A percentile compares a stretch with the other conserved stretches of the same genome.
These are phyloP conservation scores for Noctua janthina DNA, from an alignment of 2,888 invertebrate genomes.

Conservation along the genomic window DNA sequence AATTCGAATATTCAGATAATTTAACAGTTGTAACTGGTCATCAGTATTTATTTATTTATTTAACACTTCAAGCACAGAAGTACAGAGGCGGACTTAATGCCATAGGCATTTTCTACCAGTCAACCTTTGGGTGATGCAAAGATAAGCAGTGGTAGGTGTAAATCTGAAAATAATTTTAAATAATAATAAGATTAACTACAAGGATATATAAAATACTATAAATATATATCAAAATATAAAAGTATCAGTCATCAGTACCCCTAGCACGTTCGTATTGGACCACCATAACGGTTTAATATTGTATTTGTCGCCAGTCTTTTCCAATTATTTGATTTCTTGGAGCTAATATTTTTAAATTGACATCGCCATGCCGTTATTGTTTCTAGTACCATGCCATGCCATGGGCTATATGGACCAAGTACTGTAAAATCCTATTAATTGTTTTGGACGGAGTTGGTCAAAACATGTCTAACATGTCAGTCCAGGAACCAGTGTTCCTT, in stretches of 20 bases:
- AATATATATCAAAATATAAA: no score
- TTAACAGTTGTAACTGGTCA: not conserved
- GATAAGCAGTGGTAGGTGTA: no score
- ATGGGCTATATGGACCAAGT: no score
- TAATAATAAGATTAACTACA: no score
- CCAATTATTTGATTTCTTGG: constrained; percentile 8
- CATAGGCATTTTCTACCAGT: no score
- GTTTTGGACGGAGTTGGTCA: not conserved
- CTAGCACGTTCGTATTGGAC: not conserved
- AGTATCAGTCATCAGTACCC: constrained; percentile 12
- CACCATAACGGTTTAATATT: constrained; percentile 14
- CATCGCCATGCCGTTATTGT: not conserved
- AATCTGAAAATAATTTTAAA: no score
- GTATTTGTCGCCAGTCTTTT: not conserved
- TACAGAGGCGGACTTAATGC: no score
- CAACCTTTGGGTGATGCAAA: no score
- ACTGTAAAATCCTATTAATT: not conserved
- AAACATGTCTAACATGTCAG: not conserved
- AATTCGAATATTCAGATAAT: not conserved
- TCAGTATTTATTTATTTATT: no score
- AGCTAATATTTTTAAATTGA: not conserved
- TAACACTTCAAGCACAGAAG: no score
- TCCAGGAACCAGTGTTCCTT: not conserved
- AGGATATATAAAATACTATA: no score
- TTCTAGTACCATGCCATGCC: no score